Evolutionary conservation across 2,888 invertebrate genomes (phyloP).

Genomic region (Criorhina ranunculi): DNA sequence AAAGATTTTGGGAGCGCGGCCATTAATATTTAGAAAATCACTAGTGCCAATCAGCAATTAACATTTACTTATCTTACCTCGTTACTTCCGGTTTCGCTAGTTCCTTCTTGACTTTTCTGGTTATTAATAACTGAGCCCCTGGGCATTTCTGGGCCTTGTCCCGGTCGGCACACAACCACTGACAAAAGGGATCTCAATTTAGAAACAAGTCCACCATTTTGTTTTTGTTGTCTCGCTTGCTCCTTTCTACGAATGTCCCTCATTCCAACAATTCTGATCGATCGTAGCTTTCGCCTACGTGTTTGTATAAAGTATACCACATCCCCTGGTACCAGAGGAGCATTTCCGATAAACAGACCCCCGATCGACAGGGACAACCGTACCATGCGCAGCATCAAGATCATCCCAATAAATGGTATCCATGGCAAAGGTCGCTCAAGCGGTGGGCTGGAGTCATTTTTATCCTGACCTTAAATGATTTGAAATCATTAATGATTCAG

Average conservation of each 20-base stretch:
- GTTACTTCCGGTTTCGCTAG: neutral
- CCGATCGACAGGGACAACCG: conserved; percentile 80
- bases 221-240: conserved; percentile 48
- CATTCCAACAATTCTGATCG: conserved; percentile 81
- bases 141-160: conserved; percentile 74
- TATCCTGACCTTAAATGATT: conserved; percentile 35
- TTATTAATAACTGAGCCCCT: neutral
- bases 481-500: neutral
- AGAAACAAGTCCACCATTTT: conserved; percentile 64
- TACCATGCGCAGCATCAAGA: conserved; percentile 80
- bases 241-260: conserved; percentile 79
- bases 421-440: conserved; percentile 82
- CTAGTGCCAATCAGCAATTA: too few species aligned
- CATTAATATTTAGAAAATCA: too few species aligned
- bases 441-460: conserved; percentile 49
- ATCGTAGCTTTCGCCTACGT: conserved; percentile 81
- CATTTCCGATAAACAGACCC: conserved; percentile 81
- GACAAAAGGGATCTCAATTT: conserved; percentile 79
- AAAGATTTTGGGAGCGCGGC: too few species aligned
- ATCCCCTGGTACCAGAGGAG: conserved; percentile 79
- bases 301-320: conserved; percentile 82
- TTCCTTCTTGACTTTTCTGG: neutral
- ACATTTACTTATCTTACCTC: conserved; percentile 19
- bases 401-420: conserved; percentile 81
- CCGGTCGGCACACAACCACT: conserved; percentile 80